These are phyloP conservation scores for Tetropium fuscum DNA, from an alignment of 2,888 invertebrate species.

Conservation along the genomic window DNA sequence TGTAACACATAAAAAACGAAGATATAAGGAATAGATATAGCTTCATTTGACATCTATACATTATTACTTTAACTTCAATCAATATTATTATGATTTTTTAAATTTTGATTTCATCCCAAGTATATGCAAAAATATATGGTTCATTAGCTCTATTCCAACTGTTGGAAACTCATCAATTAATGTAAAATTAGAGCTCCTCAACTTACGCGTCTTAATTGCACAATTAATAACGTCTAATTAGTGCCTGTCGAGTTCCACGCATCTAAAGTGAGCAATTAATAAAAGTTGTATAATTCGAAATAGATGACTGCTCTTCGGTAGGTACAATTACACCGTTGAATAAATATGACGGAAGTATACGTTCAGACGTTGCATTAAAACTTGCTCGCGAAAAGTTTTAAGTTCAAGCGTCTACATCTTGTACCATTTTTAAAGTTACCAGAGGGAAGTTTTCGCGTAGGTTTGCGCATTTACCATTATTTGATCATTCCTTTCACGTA, in stretches of 20 bases:
- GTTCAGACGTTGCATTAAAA: constrained; percentile 40
- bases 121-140: too few species aligned
- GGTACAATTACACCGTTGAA: constrained; percentile 32
- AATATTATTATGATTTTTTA: too few species aligned
- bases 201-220: not conserved
- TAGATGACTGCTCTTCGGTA: not conserved
- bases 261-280: not conserved
- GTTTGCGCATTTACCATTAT: constrained; percentile 40
- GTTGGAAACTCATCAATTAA: not conserved
- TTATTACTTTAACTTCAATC: too few species aligned
- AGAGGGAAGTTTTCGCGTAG: constrained; percentile 35
- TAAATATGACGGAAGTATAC: constrained; percentile 31
- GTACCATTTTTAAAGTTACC: constrained; percentile 31
- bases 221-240: not conserved
- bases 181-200: not conserved
- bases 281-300: not conserved
- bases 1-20: too few species aligned
- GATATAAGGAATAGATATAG: too few species aligned
- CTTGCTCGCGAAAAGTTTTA: constrained; percentile 29
- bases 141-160: too few species aligned
- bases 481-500: constrained; percentile 43
- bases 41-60: too few species aligned
- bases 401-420: constrained; percentile 31
- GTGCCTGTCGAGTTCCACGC: not conserved
- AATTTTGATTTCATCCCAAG: not conserved